These are phyloP conservation scores for Allygus modestus DNA, from an alignment of 2,888 invertebrate species.

Conservation along the genomic window DNA sequence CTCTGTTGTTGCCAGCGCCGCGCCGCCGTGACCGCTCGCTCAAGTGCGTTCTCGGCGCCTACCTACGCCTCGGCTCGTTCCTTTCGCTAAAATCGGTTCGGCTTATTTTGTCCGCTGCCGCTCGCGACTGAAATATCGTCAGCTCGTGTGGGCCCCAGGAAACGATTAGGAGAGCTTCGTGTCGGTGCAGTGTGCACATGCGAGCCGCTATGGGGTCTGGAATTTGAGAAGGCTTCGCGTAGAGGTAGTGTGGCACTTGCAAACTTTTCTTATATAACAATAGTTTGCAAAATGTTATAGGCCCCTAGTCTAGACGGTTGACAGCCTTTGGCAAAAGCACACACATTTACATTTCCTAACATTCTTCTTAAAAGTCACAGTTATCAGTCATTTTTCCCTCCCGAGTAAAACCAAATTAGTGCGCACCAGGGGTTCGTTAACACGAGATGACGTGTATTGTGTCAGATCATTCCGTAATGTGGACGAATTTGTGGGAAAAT, in stretches of 20 bases:
- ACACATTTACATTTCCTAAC: no score
- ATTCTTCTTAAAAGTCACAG: no score
- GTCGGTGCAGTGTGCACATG: background rate
- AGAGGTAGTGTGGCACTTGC: background rate
- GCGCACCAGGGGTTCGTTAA: no score
- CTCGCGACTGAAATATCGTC: conserved; percentile 35
- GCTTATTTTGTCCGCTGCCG: conserved; percentile 28
- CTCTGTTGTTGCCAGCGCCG: conserved; percentile 6
- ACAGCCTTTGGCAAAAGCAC: no score
- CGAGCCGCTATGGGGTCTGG: background rate
- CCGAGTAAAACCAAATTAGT: no score
- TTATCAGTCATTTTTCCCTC: no score
- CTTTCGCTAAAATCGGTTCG: conserved; percentile 33
- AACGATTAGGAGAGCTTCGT: background rate
- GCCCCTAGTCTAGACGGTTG: no score
- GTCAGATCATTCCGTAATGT: no score
- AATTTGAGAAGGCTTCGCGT: background rate
- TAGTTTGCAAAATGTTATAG: no score
- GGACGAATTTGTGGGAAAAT: no score
- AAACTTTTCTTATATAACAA: no score
- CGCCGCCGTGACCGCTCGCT: conserved; percentile 19
- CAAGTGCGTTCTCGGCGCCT: conserved; percentile 28
- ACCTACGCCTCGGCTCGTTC: conserved; percentile 4
- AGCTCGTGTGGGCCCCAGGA: conserved; percentile 8
- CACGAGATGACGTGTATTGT: no score